Evolutionary conservation across 2,888 invertebrate genomes (phyloP).

Genomic region (Campoletis raptor): DNA sequence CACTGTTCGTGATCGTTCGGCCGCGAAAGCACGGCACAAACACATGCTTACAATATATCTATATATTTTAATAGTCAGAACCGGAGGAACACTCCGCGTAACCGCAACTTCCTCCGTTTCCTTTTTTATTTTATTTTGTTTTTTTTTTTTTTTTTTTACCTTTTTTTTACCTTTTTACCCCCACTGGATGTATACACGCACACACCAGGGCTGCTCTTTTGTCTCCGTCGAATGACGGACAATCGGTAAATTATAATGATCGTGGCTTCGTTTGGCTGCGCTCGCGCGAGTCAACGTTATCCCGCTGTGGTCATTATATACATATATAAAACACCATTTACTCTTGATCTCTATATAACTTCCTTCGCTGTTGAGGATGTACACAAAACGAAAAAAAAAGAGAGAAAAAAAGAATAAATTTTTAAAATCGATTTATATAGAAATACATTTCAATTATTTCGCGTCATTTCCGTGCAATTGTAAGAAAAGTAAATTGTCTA

Average conservation of each 20-base stretch:
- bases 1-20: conserved; percentile 76
- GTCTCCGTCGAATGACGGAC: conserved; percentile 65
- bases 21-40: conserved; percentile 79
- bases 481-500: conserved; percentile 14
- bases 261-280: conserved; percentile 66
- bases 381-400: conserved; percentile 28
- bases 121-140: conserved; percentile 73
- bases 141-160: conserved; percentile 70
- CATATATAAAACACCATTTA: conserved; percentile 9
- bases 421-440: conserved; percentile 17
- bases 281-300: conserved; percentile 53
- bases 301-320: conserved; percentile 29
- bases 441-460: conserved; percentile 38
- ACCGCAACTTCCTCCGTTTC: conserved; percentile 79
- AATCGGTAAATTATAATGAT: conserved; percentile 69
- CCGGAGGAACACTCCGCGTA: conserved; percentile 71
- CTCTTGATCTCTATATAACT: conserved; percentile 43
- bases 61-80: not conserved
- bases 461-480: conserved; percentile 22
- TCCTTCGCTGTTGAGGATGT: conserved; percentile 17
- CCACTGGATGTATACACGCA: conserved; percentile 44
- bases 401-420: not conserved
- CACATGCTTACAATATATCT: not conserved
- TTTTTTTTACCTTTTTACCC: conserved; percentile 68
- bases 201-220: conserved; percentile 62